Percentiles rank a stretch among this genome's conserved stretches.
Evolutionary conservation across 2,113 vertebrate species (phyloP).

Genomic region (Heloderma charlesbogerti): DNA sequence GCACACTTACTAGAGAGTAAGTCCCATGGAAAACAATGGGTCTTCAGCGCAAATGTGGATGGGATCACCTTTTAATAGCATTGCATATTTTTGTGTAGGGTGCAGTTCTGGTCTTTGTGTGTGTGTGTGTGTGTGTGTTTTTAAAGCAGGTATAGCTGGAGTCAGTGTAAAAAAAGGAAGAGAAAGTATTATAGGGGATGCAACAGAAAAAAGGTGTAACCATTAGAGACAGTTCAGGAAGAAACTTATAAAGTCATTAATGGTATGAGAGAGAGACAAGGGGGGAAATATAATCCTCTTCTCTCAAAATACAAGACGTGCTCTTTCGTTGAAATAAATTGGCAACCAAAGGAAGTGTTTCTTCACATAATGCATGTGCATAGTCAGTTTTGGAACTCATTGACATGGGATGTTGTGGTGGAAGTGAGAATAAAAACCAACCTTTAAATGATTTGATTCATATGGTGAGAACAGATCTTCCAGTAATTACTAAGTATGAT

Average conservation of each 20-base stretch:
- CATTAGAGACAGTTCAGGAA: not conserved
- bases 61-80: not conserved
- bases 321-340: not conserved
- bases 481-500: not conserved
- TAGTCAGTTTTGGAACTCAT: not conserved
- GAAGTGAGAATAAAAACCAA: not conserved
- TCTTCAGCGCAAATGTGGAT: too few species aligned
- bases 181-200: not conserved
- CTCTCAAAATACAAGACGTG: not conserved
- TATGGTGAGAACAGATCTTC: not conserved
- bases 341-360: not conserved
- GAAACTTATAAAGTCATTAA: not conserved
- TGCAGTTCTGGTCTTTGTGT: too few species aligned
- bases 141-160: too few species aligned
- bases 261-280: not conserved
- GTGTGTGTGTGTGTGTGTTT: too few species aligned
- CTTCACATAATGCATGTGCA: not conserved
- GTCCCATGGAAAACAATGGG: not conserved
- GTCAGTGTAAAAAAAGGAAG: not conserved
- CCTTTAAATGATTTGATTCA: not conserved
- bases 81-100: not conserved
- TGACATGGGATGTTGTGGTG: not conserved
- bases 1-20: not conserved
- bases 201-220: not conserved
- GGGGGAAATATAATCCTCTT: not conserved